phyloP scores from a whole-genome alignment of 2,797 vertebrate genomes.

The Gymnopithys bicolor region DNA sequence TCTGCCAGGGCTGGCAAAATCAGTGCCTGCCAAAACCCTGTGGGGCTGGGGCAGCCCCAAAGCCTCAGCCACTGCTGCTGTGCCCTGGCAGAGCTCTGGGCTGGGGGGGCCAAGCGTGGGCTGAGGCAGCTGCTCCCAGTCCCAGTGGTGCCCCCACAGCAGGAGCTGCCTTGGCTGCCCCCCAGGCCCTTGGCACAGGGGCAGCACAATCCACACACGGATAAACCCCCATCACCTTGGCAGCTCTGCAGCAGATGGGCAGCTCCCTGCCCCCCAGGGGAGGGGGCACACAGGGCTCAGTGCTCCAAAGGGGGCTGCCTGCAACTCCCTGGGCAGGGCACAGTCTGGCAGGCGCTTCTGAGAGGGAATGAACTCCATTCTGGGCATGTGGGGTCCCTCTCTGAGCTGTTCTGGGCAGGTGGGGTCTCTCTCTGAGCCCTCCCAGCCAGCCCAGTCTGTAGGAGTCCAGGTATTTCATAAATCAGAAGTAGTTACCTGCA shows the following conservation, averaged over 20 bases:
- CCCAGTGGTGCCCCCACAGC: accelerated
- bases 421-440: not conserved
- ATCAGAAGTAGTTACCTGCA: not conserved
- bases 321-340: not conserved
- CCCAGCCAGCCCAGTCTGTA: not conserved
- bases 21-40: accelerated
- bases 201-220: accelerated
- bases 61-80: not conserved
- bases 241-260: not conserved
- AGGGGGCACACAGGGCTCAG: not conserved
- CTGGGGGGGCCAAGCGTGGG: not conserved
- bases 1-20: not conserved
- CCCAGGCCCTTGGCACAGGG: not conserved
- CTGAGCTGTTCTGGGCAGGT: no score
- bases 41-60: not conserved
- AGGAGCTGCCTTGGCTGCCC: not conserved
- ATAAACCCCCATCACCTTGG: accelerated
- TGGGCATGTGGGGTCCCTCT: no score
- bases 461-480: no score
- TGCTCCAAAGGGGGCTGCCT: not conserved
- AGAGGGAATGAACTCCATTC: no score
- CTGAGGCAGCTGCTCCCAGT: not conserved
- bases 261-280: not conserved
- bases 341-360: not conserved
- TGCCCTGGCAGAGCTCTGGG: not conserved